Percentiles rank a stretch among this genome's conserved stretches.
phyloP scores from a whole-genome alignment of 2,113 vertebrate species.

The Spheniscus mendiculus region DNA sequence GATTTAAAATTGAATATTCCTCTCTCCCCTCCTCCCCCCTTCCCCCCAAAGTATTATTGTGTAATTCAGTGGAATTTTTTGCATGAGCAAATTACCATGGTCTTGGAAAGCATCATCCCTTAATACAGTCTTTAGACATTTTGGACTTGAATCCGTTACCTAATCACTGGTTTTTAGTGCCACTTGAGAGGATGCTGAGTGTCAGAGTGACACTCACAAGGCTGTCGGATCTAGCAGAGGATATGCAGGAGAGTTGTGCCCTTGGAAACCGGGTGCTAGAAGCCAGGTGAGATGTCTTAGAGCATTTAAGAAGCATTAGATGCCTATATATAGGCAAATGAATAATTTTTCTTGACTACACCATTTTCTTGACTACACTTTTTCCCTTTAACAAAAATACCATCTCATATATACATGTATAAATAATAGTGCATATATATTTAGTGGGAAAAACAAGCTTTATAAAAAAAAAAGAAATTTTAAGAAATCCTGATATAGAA shows the following conservation, averaged over 20 bases:
- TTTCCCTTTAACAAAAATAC: background rate
- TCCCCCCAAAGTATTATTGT: background rate
- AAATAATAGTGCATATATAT: background rate
- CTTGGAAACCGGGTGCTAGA: background rate
- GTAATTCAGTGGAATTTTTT: background rate
- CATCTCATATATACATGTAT: background rate
- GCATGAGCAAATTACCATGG: background rate
- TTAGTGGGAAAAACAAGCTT: background rate
- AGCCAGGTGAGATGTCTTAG: background rate
- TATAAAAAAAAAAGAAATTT: background rate
- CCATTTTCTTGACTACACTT: fast-evolving
- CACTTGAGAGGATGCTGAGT: background rate
- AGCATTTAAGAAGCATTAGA: background rate
- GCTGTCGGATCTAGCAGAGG: background rate
- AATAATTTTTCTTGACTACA: background rate
- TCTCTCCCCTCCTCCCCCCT: background rate
- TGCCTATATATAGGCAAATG: background rate
- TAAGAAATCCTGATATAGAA: background rate
- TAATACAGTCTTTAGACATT: background rate
- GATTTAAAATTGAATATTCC: background rate
- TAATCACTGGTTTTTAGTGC: background rate
- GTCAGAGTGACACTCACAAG: background rate
- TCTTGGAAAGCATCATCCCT: background rate
- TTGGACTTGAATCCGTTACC: background rate
- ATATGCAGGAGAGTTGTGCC: background rate